phyloP scores from a whole-genome alignment of 2,113 vertebrate genomes.

The Protobothrops flavoviridis region DNA sequence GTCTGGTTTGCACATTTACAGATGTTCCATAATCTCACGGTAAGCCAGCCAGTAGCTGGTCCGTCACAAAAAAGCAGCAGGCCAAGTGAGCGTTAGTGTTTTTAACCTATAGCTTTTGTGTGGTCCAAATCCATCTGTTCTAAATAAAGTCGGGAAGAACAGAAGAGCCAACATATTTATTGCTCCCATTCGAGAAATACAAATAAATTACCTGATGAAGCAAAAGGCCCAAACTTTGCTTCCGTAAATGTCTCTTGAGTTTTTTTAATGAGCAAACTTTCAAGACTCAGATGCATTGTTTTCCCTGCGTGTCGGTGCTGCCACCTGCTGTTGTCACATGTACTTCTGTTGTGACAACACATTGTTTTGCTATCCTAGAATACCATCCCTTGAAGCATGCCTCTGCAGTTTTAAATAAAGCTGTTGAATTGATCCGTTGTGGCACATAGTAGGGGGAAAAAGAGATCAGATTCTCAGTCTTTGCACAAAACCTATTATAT shows the following conservation, averaged over 20 bases:
- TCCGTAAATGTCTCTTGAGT: background rate
- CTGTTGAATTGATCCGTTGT: background rate
- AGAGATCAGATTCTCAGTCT: no score
- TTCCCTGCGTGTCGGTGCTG: slow-evolving; percentile 32
- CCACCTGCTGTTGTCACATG: slow-evolving; percentile 52
- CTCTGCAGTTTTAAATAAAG: background rate
- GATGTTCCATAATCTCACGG: background rate
- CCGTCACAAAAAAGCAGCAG: background rate
- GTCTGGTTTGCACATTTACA: background rate
- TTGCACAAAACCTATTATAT: background rate
- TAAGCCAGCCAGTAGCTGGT: background rate
- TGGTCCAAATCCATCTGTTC: background rate
- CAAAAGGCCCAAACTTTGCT: background rate
- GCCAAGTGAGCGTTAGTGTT: background rate
- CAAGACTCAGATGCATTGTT: background rate
- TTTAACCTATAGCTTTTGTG: background rate
- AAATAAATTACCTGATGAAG: background rate
- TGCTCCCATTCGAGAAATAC: background rate
- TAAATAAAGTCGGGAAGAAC: background rate
- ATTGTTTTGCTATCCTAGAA: background rate
- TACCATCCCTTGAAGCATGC: background rate
- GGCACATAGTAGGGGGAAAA: background rate
- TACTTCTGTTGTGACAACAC: background rate
- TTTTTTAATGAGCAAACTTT: background rate
- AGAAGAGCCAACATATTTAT: background rate